phyloP scores from a whole-genome alignment of 2,888 invertebrate species.

The Drosophila meridiana region DNA sequence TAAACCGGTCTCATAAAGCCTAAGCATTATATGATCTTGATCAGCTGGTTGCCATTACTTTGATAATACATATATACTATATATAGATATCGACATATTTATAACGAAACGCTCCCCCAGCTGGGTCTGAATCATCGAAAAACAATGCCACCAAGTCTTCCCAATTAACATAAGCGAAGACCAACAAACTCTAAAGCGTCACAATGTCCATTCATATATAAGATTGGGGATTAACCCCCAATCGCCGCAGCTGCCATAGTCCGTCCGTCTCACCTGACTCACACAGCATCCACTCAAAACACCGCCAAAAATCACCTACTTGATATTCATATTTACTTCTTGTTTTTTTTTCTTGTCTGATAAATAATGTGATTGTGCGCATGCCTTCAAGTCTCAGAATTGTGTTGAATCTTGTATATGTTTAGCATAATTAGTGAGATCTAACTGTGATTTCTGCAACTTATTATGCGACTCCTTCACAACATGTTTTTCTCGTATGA shows the following conservation, averaged over 20 bases:
- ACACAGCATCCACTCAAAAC: constrained; percentile 10
- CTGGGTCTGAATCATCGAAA: constrained; percentile 38
- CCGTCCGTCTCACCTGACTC: constrained; percentile 21
- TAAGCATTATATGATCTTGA: constrained; percentile 44
- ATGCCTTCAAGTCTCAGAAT: constrained; percentile 11
- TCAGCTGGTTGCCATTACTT: constrained; percentile 30
- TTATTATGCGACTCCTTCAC: constrained; percentile 15
- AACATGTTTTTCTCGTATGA: constrained; percentile 35
- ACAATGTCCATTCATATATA: constrained; percentile 19
- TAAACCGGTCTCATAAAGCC: constrained; percentile 60
- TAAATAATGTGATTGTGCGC: background rate
- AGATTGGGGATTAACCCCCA: constrained; percentile 30
- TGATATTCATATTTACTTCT: background rate
- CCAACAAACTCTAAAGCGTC: constrained; percentile 36
- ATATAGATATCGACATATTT: constrained; percentile 36
- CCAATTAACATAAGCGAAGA: constrained; percentile 47
- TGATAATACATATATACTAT: constrained; percentile 14
- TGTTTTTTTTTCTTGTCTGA: background rate
- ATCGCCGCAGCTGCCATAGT: constrained; percentile 23
- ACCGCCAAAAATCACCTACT: background rate
- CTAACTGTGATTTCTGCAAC: constrained; percentile 7
- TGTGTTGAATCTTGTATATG: constrained; percentile 28
- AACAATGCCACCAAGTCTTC: constrained; percentile 28
- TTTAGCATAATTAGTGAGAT: constrained; percentile 44
- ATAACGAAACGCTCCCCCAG: constrained; percentile 46